phyloP scores from a whole-genome alignment of 2,797 vertebrate species.

The Thaleichthys pacificus region DNA sequence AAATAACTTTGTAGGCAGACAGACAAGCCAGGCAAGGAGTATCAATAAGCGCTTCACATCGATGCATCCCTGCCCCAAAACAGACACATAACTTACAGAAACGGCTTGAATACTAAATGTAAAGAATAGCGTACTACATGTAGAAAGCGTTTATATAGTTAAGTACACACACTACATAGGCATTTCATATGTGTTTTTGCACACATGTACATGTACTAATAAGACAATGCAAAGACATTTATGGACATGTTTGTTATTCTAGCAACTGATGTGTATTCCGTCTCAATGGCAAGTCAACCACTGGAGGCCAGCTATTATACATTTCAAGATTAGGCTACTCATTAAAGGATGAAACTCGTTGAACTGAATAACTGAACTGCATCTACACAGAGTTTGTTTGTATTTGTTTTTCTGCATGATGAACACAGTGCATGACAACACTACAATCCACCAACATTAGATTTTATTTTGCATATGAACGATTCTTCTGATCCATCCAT shows the following conservation, averaged over 20 bases:
- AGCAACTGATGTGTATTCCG: too few species aligned
- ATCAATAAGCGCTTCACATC: not conserved
- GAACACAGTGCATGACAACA: not conserved
- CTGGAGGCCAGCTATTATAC: too few species aligned
- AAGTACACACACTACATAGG: too few species aligned
- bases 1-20: not conserved
- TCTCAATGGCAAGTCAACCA: too few species aligned
- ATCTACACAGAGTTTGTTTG: not conserved
- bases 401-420: not conserved
- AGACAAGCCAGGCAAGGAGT: not conserved
- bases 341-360: not conserved
- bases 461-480: slow-evolving; percentile 74
- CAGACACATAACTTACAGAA: not conserved
- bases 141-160: too few species aligned
- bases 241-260: too few species aligned
- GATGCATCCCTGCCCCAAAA: not conserved
- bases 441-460: slow-evolving; percentile 46
- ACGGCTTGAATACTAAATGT: too few species aligned
- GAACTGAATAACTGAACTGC: not conserved
- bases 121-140: too few species aligned
- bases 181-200: too few species aligned
- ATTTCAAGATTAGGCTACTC: too few species aligned
- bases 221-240: too few species aligned
- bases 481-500: slow-evolving; percentile 72
- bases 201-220: too few species aligned